Percentiles rank a stretch among this genome's conserved stretches.
Evolutionary conservation across 1,140 invertebrate species (phyloP).

Genomic region (Calliphora vicina): DNA sequence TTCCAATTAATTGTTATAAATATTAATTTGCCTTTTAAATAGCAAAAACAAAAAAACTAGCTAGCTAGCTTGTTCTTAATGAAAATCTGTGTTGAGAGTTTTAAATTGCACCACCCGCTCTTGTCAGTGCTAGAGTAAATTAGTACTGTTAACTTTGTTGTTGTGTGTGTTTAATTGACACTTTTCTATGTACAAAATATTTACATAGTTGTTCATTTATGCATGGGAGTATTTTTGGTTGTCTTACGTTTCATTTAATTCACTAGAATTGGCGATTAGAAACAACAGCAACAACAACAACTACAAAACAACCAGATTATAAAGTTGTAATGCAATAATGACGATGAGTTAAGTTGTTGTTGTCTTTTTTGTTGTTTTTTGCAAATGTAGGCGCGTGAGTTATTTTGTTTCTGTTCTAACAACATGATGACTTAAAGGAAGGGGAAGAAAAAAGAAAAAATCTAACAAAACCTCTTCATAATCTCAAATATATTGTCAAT

Average conservation of each 20-base stretch:
- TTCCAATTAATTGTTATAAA: neutral
- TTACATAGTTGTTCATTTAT: too few relatives aligned
- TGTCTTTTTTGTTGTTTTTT: neutral
- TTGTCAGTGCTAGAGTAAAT: neutral
- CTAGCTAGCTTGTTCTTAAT: neutral
- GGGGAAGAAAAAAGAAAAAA: neutral
- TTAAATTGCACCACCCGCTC: neutral
- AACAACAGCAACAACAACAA: neutral
- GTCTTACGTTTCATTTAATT: neutral
- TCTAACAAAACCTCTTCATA: neutral
- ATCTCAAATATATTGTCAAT: neutral
- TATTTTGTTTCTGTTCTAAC: neutral
- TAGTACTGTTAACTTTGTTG: too few relatives aligned
- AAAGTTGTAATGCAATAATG: neutral
- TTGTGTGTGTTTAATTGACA: too few relatives aligned
- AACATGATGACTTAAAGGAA: too few relatives aligned
- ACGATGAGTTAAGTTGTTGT: neutral
- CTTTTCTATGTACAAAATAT: too few relatives aligned
- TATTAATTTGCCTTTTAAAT: neutral
- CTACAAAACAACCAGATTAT: neutral
- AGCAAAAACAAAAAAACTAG: neutral
- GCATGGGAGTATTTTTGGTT: neutral
- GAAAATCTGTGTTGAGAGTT: neutral
- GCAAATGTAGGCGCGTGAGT: conserved; percentile 10
- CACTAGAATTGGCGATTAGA: neutral